These are phyloP conservation scores for Listrodromus nycthemerus DNA, from an alignment of 2,888 invertebrate genomes.

Conservation along the genomic window DNA sequence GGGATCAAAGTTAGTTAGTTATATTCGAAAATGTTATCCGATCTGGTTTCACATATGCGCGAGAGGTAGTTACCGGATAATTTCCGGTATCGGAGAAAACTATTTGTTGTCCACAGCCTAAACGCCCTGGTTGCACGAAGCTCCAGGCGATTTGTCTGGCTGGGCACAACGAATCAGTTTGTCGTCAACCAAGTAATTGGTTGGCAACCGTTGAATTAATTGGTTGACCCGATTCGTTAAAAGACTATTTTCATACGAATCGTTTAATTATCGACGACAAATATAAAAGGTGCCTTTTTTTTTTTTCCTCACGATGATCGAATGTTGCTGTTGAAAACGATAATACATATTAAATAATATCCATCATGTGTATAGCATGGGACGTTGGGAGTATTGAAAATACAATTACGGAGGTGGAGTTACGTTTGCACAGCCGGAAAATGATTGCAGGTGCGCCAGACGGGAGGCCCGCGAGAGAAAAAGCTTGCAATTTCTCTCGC, in stretches of 20 bases:
- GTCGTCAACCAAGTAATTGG: background rate
- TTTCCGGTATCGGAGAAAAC: background rate
- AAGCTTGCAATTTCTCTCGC: conserved; percentile 24
- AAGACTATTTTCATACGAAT: background rate
- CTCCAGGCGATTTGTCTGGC: background rate
- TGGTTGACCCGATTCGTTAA: background rate
- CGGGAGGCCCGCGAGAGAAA: conserved; percentile 12
- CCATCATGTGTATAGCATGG: background rate
- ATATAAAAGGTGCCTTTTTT: background rate
- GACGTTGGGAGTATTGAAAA: conserved; percentile 26
- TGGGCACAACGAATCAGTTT: background rate
- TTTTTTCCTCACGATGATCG: background rate
- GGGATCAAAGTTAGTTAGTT: background rate
- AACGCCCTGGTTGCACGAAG: background rate
- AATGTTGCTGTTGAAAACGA: background rate
- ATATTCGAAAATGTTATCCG: background rate
- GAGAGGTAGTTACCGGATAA: background rate
- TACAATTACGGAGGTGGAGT: conserved; percentile 36
- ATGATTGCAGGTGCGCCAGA: conserved; percentile 23
- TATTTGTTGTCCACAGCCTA: background rate
- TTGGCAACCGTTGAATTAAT: background rate
- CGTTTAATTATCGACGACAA: background rate
- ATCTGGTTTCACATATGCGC: background rate
- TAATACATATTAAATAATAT: conserved; percentile 11
- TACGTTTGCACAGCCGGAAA: conserved; percentile 29